phyloP scores from a whole-genome alignment of 2,888 invertebrate genomes.

The Sinopyrophorus schimmeli region DNA sequence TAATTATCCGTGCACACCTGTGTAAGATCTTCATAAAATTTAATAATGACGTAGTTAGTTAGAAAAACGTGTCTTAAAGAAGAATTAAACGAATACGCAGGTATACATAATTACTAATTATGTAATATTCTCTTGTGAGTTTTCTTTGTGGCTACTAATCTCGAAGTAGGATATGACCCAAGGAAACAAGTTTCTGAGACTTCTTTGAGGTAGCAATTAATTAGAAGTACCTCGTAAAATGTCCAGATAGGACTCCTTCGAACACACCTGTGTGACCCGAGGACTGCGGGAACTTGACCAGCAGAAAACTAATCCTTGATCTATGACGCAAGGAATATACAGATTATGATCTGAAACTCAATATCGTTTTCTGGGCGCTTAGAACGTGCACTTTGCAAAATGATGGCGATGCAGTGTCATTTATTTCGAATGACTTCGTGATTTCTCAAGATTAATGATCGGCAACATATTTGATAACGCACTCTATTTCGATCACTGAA shows the following conservation, averaged over 20 bases:
- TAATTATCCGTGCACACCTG: no score
- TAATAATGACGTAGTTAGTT: no score
- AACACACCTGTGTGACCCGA: conserved; percentile 46
- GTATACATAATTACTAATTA: no score
- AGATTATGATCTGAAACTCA: conserved; percentile 13
- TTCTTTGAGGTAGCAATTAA: conserved; percentile 19
- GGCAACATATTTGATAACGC: no score
- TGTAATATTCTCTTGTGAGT: no score
- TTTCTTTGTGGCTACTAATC: no score
- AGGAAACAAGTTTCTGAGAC: no score
- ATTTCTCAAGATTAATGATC: conserved; percentile 10
- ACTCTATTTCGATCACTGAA: no score
- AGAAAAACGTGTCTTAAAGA: no score
- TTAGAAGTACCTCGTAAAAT: conserved; percentile 20
- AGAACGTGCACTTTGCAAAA: conserved; percentile 10
- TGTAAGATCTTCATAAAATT: no score
- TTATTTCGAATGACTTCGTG: conserved; percentile 13
- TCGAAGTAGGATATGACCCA: no score
- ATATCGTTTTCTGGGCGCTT: conserved; percentile 11
- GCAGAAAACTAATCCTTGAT: conserved; percentile 23
- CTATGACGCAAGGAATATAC: conserved; percentile 17
- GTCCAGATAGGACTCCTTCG: conserved; percentile 19
- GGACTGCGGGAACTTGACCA: conserved; percentile 38
- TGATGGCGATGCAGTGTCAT: conserved; percentile 12
- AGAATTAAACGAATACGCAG: no score